Conservation (phyloP, 2,888 invertebrate species). For the Pachycephus smyrnensis region DNA sequence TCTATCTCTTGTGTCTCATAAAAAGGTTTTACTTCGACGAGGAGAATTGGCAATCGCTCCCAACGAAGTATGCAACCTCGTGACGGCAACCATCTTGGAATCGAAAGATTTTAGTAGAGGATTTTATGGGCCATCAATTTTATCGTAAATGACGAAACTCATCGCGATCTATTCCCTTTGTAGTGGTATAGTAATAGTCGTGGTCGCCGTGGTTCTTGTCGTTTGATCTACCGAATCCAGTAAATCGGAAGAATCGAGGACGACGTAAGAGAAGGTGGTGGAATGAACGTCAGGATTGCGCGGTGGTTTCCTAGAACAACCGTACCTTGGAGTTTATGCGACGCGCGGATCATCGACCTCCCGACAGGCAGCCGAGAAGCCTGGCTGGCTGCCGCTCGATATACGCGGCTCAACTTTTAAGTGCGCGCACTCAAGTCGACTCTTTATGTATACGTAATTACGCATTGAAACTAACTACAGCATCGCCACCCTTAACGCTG, state of each 20-base stretch:
- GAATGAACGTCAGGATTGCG: background rate
- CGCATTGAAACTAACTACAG: background rate
- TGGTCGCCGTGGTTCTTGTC: background rate
- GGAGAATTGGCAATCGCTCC: conserved; percentile 19
- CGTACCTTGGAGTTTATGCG: background rate
- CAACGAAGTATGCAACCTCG: background rate
- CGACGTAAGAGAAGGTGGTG: background rate
- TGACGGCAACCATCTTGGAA: background rate
- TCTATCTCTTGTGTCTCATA: conserved; percentile 16
- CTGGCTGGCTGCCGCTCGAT: background rate
- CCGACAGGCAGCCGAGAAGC: background rate
- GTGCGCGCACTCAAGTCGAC: background rate
- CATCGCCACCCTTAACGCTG: background rate
- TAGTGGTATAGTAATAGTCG: too few relatives aligned
- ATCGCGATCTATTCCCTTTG: background rate
- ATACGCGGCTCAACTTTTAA: background rate
- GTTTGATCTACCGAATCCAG: too few relatives aligned
- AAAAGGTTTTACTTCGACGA: conserved; percentile 24
- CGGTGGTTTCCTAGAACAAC: too few relatives aligned
- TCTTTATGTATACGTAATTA: background rate
- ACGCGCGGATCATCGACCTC: background rate
- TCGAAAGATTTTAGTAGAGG: background rate
- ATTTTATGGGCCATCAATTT: conserved; percentile 29
- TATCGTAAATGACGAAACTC: conserved; percentile 23
- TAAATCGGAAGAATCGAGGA: background rate